A percentile compares a stretch with the other conserved stretches of the same genome.
phyloP scores from a whole-genome alignment of 1,140 invertebrate species.

The Drosophila pseudoananassae region DNA sequence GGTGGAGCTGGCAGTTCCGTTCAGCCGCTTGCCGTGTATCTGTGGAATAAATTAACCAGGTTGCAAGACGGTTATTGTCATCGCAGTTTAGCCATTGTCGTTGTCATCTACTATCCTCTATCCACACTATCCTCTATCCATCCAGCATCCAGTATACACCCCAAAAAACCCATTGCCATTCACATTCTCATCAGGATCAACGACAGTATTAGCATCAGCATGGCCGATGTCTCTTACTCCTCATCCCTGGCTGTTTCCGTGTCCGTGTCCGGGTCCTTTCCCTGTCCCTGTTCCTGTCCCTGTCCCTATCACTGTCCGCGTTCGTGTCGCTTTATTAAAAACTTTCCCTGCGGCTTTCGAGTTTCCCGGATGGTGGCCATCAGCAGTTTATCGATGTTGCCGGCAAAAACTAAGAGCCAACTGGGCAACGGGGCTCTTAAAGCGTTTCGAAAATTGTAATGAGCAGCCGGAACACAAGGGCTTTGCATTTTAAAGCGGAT shows the following conservation, averaged over 20 bases:
- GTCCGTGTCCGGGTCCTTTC: too few species aligned
- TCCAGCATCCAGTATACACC: neutral
- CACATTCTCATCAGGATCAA: slow-evolving; percentile 12
- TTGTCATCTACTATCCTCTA: slow-evolving; percentile 2
- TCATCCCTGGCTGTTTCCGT: too few species aligned
- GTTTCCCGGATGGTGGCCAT: neutral
- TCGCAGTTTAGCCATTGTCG: slow-evolving; percentile 15
- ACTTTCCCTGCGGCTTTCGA: slow-evolving; percentile 35
- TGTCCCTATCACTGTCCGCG: slow-evolving; percentile 1
- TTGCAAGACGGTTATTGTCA: slow-evolving; percentile 51
- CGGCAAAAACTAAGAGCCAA: neutral
- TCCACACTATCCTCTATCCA: neutral
- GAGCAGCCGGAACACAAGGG: slow-evolving; percentile 13
- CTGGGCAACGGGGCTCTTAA: neutral
- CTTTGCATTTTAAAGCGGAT: slow-evolving; percentile 1
- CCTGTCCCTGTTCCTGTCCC: too few species aligned
- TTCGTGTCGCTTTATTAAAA: slow-evolving; percentile 38
- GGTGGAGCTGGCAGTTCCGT: slow-evolving; percentile 88
- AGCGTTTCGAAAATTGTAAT: slow-evolving; percentile 15
- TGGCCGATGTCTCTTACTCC: neutral
- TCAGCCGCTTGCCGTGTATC: slow-evolving; percentile 89
- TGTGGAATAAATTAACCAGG: slow-evolving; percentile 83
- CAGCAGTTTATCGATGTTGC: slow-evolving; percentile 22
- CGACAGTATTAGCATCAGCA: slow-evolving; percentile 2
- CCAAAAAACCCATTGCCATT: neutral